Evolutionary conservation across 2,888 invertebrate species (phyloP).

Genomic region (Drosophila koepferae): DNA sequence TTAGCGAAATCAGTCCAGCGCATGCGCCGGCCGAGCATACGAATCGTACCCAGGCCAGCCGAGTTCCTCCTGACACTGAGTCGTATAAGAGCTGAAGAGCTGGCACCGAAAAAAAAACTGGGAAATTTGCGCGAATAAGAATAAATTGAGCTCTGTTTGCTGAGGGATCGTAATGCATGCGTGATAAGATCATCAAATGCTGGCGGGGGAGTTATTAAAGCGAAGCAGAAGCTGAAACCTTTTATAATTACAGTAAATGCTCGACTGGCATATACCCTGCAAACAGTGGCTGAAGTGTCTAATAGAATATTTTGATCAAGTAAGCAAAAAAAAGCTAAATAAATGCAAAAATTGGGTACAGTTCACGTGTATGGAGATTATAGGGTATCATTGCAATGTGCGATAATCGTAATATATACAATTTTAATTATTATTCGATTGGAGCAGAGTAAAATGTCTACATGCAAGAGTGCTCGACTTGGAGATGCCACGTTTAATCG

Average conservation of each 20-base stretch:
- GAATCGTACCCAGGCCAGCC: constrained; percentile 1
- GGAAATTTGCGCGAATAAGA: constrained; percentile 33
- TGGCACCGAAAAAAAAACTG: constrained; percentile 23
- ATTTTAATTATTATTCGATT: neutral
- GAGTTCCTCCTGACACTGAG: neutral
- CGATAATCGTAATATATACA: neutral
- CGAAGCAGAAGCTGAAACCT: neutral
- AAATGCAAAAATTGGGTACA: neutral
- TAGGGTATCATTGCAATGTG: neutral
- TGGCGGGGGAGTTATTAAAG: neutral
- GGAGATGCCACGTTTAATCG: neutral
- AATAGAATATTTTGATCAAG: neutral
- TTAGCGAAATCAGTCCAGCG: constrained; percentile 25
- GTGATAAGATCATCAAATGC: constrained; percentile 24
- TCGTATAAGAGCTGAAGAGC: constrained; percentile 34
- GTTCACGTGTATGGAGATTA: neutral
- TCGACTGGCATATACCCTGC: neutral
- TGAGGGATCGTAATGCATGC: constrained; percentile 13
- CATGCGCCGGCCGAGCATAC: constrained; percentile 54
- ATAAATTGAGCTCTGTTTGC: neutral
- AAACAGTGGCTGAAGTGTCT: too few species aligned
- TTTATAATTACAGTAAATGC: neutral
- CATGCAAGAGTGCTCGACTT: neutral
- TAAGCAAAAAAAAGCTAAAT: too few species aligned
- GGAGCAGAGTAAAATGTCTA: too few species aligned